Percentiles rank a stretch among this genome's conserved stretches.
Evolutionary conservation across 2,888 invertebrate species (phyloP).

Genomic region (Sminthurides aquaticus): DNA sequence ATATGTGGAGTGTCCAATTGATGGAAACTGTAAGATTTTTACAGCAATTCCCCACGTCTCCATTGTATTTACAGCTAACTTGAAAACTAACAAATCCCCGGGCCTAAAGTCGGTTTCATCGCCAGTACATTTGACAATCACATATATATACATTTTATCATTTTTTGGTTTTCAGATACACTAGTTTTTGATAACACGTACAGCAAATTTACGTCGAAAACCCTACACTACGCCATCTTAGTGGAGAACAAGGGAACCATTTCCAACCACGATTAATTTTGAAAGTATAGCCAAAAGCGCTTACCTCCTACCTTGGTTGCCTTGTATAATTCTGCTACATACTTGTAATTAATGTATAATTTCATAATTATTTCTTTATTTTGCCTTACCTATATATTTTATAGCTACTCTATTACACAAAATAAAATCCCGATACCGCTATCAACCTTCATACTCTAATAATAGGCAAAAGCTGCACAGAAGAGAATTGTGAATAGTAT

Average conservation of each 20-base stretch:
- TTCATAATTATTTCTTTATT: no score
- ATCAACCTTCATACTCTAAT: no score
- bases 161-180: slow-evolving; percentile 12
- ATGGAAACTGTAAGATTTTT: slow-evolving; percentile 8
- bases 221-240: slow-evolving; percentile 3
- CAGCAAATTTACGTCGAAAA: slow-evolving; percentile 7
- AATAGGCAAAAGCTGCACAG: no score
- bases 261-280: no score
- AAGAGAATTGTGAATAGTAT: no score
- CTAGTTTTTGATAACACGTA: slow-evolving; percentile 16
- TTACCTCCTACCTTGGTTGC: no score
- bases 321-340: no score
- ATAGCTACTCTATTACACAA: no score
- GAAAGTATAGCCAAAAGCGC: no score
- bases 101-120: background rate
- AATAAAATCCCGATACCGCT: no score
- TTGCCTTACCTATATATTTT: no score
- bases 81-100: background rate
- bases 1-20: background rate
- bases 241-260: background rate
- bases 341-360: no score
- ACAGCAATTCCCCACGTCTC: background rate
- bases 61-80: background rate
- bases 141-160: background rate
- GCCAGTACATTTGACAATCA: background rate